Conservation (phyloP, 2,113 vertebrate species). For the Passerina amoena region DNA sequence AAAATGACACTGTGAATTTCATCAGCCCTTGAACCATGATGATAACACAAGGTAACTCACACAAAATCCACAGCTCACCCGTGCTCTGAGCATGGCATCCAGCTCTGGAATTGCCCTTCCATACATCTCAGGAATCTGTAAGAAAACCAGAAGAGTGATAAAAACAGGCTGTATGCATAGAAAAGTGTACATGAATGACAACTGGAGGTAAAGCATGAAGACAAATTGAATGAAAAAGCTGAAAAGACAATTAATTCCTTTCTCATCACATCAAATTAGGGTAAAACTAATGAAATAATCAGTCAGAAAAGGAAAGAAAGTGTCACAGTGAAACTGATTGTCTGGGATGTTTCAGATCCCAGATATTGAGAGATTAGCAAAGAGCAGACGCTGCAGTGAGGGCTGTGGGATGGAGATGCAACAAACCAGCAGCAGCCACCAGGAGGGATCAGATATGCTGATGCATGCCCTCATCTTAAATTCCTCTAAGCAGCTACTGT, state of each 20-base stretch:
- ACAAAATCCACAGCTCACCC: background rate
- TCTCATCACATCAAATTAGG: background rate
- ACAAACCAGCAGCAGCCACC: background rate
- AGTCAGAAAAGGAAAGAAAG: slow-evolving; percentile 8
- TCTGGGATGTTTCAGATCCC: background rate
- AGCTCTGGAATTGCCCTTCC: background rate
- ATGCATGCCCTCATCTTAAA: background rate
- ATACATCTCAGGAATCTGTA: background rate
- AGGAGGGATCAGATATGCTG: background rate
- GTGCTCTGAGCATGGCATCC: background rate
- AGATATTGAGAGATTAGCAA: background rate
- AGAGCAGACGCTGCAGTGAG: background rate
- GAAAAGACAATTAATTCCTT: background rate
- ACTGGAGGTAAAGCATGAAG: background rate
- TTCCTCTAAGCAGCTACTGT: background rate
- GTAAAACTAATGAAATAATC: background rate
- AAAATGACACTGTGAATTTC: background rate
- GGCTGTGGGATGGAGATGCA: background rate
- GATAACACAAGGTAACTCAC: background rate
- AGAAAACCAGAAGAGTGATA: background rate
- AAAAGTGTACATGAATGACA: background rate
- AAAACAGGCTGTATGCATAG: background rate
- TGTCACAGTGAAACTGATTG: background rate
- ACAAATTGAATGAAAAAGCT: background rate
- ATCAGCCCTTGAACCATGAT: background rate